These are phyloP conservation scores for Lasius fuliginosus DNA, from an alignment of 2,888 invertebrate species.

Conservation along the genomic window DNA sequence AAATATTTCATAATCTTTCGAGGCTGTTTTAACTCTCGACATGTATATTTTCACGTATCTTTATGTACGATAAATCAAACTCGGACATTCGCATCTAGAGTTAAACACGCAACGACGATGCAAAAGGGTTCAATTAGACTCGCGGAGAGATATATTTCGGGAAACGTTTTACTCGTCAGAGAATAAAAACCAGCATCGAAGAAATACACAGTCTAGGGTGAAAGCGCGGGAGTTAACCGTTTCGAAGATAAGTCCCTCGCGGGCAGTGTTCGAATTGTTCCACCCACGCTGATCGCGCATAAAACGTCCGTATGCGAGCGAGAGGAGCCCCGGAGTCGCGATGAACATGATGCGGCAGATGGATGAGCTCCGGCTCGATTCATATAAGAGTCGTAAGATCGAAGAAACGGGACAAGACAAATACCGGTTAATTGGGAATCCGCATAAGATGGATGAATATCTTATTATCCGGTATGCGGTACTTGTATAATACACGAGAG, in stretches of 20 bases:
- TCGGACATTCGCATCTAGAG: background rate
- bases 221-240: constrained; percentile 52
- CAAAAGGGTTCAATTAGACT: constrained; percentile 44
- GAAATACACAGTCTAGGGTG: constrained; percentile 21
- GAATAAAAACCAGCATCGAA: constrained; percentile 55
- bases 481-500: constrained; percentile 16
- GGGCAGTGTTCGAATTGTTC: constrained; percentile 66
- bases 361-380: constrained; percentile 41
- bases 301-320: constrained; percentile 10
- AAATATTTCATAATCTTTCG: background rate
- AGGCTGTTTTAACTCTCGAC: background rate
- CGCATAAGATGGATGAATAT: constrained; percentile 42
- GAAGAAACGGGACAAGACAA: constrained; percentile 53
- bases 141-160: constrained; percentile 34
- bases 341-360: constrained; percentile 33
- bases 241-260: constrained; percentile 58
- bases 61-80: background rate
- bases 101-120: background rate
- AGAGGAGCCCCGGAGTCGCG: constrained; percentile 1
- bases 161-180: constrained; percentile 49
- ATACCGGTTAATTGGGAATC: constrained; percentile 44
- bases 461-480: constrained; percentile 23
- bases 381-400: constrained; percentile 27
- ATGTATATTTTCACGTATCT: background rate
- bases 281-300: constrained; percentile 59